Evolutionary conservation across 2,797 vertebrate species (phyloP).

Genomic region (Gymnocypris eckloni): DNA sequence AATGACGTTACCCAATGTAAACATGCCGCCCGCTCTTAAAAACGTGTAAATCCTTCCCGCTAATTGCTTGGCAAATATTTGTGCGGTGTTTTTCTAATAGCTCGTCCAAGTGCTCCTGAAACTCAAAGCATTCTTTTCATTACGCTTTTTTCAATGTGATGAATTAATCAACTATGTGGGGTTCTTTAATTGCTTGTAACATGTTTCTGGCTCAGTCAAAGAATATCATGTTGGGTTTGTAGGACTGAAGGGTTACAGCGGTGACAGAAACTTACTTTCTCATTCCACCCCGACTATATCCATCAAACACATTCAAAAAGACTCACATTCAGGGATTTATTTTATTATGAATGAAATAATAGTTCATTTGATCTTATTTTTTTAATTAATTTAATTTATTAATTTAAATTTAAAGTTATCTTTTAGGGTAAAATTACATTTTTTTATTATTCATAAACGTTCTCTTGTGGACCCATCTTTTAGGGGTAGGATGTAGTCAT

Average conservation of each 20-base stretch:
- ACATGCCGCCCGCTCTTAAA: conserved; percentile 68
- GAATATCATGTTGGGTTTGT: conserved; percentile 33
- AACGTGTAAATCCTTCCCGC: conserved; percentile 66
- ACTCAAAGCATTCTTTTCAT: conserved; percentile 47
- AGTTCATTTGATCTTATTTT: not conserved
- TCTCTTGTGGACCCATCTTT: not conserved
- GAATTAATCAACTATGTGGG: conserved; percentile 34
- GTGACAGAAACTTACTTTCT: conserved; percentile 31
- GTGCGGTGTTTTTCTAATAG: conserved; percentile 70
- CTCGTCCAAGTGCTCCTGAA: conserved; percentile 30
- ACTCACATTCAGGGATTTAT: not conserved
- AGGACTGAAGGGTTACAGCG: conserved; percentile 46
- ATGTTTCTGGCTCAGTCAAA: conserved; percentile 44
- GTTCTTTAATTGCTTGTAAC: conserved; percentile 53
- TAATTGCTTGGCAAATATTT: conserved; percentile 75
- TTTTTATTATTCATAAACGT: not conserved
- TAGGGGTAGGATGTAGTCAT: not conserved
- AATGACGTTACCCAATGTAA: conserved; percentile 63
- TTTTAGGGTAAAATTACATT: no score
- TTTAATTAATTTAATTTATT: no score
- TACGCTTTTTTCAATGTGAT: conserved; percentile 29
- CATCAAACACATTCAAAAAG: not conserved
- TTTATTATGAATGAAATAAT: not conserved
- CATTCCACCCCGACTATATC: no score
- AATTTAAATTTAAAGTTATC: no score